Percentiles rank a stretch among this genome's conserved stretches.
phyloP scores from a whole-genome alignment of 2,888 invertebrate species.

The Ophion ventricosus region DNA sequence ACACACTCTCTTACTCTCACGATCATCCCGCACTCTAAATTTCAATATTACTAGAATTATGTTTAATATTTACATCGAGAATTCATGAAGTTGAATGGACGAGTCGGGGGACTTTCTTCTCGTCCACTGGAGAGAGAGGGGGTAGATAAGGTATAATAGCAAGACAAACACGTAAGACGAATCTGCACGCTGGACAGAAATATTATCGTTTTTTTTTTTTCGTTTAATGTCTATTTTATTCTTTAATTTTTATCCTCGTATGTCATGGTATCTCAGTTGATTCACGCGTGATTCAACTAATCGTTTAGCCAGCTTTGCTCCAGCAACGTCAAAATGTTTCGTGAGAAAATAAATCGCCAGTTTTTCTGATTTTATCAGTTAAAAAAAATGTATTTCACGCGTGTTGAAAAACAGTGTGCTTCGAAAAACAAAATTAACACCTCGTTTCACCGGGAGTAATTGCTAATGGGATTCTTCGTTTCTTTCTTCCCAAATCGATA shows the following conservation, averaged over 20 bases:
- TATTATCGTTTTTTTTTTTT: slow-evolving; percentile 56
- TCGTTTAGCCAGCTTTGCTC: slow-evolving; percentile 47
- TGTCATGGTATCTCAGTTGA: slow-evolving; percentile 40
- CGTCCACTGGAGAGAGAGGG: slow-evolving; percentile 65
- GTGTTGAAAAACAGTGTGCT: slow-evolving; percentile 24
- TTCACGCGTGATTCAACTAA: slow-evolving; percentile 36
- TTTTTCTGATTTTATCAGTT: neutral
- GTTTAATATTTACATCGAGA: slow-evolving; percentile 83
- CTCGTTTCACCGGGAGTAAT: slow-evolving; percentile 53
- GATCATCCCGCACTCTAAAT: slow-evolving; percentile 60
- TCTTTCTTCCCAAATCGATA: slow-evolving; percentile 16
- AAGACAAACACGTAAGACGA: slow-evolving; percentile 75
- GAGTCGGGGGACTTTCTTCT: slow-evolving; percentile 69
- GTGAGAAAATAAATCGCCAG: slow-evolving; percentile 24
- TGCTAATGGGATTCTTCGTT: slow-evolving; percentile 33
- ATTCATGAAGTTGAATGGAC: slow-evolving; percentile 78
- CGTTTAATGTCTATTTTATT: slow-evolving; percentile 6
- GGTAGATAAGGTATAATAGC: slow-evolving; percentile 73
- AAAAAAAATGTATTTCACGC: slow-evolving; percentile 10
- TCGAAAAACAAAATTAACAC: slow-evolving; percentile 23
- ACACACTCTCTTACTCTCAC: slow-evolving; percentile 52
- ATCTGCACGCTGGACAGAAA: slow-evolving; percentile 68
- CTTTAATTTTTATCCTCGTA: slow-evolving; percentile 22
- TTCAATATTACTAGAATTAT: slow-evolving; percentile 75
- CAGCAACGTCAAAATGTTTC: slow-evolving; percentile 39